Evolutionary conservation across 1,140 invertebrate genomes (phyloP).

Genomic region (Subanguina moxae): DNA sequence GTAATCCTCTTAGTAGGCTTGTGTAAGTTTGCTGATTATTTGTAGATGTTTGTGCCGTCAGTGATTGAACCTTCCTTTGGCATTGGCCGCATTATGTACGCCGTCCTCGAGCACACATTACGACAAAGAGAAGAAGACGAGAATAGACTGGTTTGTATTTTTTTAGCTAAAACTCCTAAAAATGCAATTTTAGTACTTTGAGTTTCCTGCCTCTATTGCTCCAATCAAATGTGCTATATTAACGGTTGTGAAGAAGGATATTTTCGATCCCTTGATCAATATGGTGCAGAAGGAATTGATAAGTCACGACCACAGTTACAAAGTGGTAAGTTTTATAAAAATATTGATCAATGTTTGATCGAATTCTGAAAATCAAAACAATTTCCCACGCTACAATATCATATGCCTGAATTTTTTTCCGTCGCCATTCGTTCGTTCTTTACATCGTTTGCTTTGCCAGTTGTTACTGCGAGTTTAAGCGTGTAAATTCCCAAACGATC

Average conservation of each 20-base stretch:
- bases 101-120: conserved; percentile 93
- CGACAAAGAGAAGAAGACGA: conserved; percentile 77
- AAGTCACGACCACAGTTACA: conserved; percentile 78
- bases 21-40: conserved; percentile 65
- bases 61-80: conserved; percentile 99
- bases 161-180: background rate
- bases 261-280: conserved; percentile 78
- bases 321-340: conserved; percentile 64
- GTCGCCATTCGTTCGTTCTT: too few relatives aligned
- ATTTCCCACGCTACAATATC: too few relatives aligned
- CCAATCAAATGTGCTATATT: conserved; percentile 94
- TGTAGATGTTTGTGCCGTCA: conserved; percentile 91
- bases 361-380: too few relatives aligned
- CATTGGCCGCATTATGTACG: conserved; percentile 91
- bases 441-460: too few relatives aligned
- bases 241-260: conserved; percentile 80
- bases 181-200: conserved; percentile 75
- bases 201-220: conserved; percentile 81
- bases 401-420: too few relatives aligned
- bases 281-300: conserved; percentile 73
- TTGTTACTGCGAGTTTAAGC: too few relatives aligned
- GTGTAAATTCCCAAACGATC: too few relatives aligned
- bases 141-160: too few relatives aligned
- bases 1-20: too few relatives aligned
- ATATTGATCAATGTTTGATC: too few relatives aligned